Percentiles rank a stretch among this genome's conserved stretches.
Conservation (phyloP, 2,888 invertebrate species). For the Rhogogaster chlorosoma region DNA sequence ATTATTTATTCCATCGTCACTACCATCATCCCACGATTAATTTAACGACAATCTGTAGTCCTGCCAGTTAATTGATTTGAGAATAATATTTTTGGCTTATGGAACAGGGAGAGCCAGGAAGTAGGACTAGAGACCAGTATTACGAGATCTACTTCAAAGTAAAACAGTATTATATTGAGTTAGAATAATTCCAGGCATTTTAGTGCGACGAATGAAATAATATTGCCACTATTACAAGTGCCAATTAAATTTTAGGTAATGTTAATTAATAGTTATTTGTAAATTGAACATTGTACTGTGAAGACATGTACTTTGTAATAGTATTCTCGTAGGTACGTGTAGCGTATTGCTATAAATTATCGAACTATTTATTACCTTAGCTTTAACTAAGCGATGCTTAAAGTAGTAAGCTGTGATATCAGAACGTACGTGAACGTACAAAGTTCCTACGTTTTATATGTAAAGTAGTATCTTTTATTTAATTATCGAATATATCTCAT, state of each 20-base stretch:
- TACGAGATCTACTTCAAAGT: slow-evolving; percentile 70
- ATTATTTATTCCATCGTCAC: slow-evolving; percentile 65
- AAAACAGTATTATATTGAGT: slow-evolving; percentile 68
- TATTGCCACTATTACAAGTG: slow-evolving; percentile 13
- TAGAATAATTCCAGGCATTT: slow-evolving; percentile 42
- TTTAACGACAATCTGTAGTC: slow-evolving; percentile 45
- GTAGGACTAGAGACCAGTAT: slow-evolving; percentile 73
- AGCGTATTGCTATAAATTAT: neutral
- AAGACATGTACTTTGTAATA: neutral
- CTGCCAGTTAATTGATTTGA: slow-evolving; percentile 31
- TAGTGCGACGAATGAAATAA: neutral
- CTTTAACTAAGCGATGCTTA: slow-evolving; percentile 69
- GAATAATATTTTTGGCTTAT: slow-evolving; percentile 7
- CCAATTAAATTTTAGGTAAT: slow-evolving; percentile 16
- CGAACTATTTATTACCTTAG: slow-evolving; percentile 69
- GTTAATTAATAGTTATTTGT: slow-evolving; percentile 29
- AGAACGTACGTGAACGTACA: slow-evolving; percentile 72
- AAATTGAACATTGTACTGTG: slow-evolving; percentile 18
- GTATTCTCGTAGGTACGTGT: neutral
- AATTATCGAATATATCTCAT: neutral
- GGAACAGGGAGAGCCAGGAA: neutral
- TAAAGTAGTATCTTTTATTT: neutral
- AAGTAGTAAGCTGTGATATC: slow-evolving; percentile 76
- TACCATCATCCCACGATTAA: slow-evolving; percentile 51
- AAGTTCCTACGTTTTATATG: slow-evolving; percentile 75